Evolutionary conservation across 2,888 invertebrate genomes (phyloP).

Genomic region (Amaurobius ferox): DNA sequence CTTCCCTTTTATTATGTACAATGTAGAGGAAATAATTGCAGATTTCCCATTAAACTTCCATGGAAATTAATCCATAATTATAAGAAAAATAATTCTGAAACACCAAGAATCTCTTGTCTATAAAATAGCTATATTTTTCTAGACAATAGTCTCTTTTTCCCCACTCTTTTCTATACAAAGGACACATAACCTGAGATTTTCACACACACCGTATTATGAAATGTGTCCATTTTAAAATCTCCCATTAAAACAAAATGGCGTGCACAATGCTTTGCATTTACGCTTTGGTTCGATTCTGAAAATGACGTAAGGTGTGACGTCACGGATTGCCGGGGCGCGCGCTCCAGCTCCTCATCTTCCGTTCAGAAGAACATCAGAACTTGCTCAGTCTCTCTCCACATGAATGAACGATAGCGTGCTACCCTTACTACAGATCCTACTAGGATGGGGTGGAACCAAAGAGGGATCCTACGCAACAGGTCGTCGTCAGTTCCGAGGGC

Average conservation of each 20-base stretch:
- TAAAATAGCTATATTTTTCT: too few species aligned
- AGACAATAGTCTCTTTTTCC: too few species aligned
- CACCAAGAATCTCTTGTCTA: too few species aligned
- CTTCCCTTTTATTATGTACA: too few species aligned
- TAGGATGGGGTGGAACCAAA: conserved; percentile 59
- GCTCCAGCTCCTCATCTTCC: conserved; percentile 16
- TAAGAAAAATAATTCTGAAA: too few species aligned
- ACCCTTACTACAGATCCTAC: neutral
- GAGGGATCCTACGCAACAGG: conserved; percentile 59
- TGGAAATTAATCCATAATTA: too few species aligned
- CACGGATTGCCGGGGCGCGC: conserved; percentile 18
- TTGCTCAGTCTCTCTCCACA: neutral
- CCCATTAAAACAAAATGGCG: conserved; percentile 15
- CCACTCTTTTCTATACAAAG: too few species aligned
- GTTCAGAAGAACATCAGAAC: neutral
- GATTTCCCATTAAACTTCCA: too few species aligned
- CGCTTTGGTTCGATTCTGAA: neutral
- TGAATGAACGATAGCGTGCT: conserved; percentile 46
- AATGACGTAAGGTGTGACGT: conserved; percentile 6
- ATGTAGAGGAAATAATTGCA: too few species aligned
- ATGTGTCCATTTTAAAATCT: too few species aligned
- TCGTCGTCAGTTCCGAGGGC: conserved; percentile 57
- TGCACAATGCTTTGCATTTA: neutral
- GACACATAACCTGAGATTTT: too few species aligned
- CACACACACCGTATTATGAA: too few species aligned